Percentiles rank a stretch among this genome's conserved stretches.
phyloP scores from a whole-genome alignment of 2,797 vertebrate species.

The Meriones psammophilus region DNA sequence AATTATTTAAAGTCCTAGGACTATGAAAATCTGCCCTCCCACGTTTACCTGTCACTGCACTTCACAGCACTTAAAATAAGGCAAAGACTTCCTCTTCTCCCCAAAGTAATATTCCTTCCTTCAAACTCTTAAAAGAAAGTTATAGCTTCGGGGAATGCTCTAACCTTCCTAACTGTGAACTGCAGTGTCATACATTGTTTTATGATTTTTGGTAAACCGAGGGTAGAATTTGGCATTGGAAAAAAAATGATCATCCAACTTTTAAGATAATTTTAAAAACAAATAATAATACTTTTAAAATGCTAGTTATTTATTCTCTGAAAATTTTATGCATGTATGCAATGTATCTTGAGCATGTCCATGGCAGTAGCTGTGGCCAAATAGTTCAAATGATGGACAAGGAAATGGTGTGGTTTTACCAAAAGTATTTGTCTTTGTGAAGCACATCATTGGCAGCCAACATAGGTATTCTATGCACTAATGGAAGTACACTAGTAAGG shows the following conservation, averaged over 20 bases:
- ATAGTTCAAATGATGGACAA: neutral
- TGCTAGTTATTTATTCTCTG: neutral
- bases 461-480: too few species aligned
- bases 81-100: neutral
- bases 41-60: neutral
- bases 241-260: slow-evolving; percentile 16
- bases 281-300: neutral
- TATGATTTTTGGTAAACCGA: neutral
- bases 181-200: neutral
- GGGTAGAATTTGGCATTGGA: neutral
- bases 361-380: neutral
- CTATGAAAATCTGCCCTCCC: neutral
- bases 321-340: neutral
- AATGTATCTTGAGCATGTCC: neutral
- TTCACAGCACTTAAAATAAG: neutral
- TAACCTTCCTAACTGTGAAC: slow-evolving; percentile 23
- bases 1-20: neutral
- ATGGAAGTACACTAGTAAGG: neutral
- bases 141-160: neutral
- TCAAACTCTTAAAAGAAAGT: slow-evolving; percentile 13
- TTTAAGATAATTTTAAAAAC: slow-evolving; percentile 24
- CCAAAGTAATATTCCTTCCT: neutral
- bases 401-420: neutral
- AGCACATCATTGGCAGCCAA: neutral
- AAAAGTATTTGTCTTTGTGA: neutral